Conservation (phyloP, 1,140 invertebrate species). For the Scaptomyza montana region DNA sequence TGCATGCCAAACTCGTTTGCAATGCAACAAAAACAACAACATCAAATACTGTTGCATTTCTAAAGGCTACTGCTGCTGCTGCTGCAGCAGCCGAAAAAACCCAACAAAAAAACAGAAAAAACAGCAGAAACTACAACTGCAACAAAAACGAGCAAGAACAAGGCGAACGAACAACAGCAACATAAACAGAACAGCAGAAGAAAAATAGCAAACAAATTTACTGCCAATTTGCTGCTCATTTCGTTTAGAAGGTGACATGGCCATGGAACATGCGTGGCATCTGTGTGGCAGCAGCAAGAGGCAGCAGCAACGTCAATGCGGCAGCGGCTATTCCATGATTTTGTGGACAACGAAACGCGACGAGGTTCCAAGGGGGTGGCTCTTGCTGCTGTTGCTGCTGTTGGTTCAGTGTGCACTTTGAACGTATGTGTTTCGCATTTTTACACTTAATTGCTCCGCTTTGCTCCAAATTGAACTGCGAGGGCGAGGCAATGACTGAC, state of each 20-base stretch:
- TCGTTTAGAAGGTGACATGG: slow-evolving; percentile 79
- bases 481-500: background rate
- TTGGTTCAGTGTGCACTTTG: slow-evolving; percentile 62
- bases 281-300: slow-evolving; percentile 19
- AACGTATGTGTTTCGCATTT: slow-evolving; percentile 80
- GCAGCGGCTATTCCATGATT: background rate
- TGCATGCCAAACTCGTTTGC: slow-evolving; percentile 63
- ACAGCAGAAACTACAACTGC: slow-evolving; percentile 8
- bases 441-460: slow-evolving; percentile 80
- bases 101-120: background rate
- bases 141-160: slow-evolving; percentile 10
- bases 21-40: slow-evolving; percentile 63
- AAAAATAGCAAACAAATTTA: slow-evolving; percentile 82
- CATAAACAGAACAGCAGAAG: slow-evolving; percentile 55
- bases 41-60: slow-evolving; percentile 72
- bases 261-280: slow-evolving; percentile 63
- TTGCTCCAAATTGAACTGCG: slow-evolving; percentile 72
- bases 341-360: too few relatives aligned
- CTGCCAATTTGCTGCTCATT: slow-evolving; percentile 81
- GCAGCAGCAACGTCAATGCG: too few relatives aligned
- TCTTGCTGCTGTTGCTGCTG: background rate
- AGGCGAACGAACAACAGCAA: slow-evolving; percentile 47
- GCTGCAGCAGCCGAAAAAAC: slow-evolving; percentile 10
- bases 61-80: slow-evolving; percentile 35
- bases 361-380: background rate